A percentile compares a stretch with the other conserved stretches of the same genome.
Evolutionary conservation across 2,113 vertebrate genomes (phyloP).

Genomic region (Phrynosoma blainvillii): DNA sequence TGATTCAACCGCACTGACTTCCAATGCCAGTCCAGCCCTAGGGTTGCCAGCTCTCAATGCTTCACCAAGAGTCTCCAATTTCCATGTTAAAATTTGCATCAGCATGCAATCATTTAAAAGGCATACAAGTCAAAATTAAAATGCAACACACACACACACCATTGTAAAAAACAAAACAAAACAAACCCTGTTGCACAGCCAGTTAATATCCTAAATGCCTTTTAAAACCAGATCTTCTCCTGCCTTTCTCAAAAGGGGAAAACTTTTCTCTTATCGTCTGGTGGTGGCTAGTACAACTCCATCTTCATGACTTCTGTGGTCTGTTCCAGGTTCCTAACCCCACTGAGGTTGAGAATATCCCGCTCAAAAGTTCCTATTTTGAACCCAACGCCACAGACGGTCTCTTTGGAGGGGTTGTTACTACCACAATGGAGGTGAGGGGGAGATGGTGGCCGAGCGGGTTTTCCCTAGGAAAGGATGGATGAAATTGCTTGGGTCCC

Average conservation of each 20-base stretch:
- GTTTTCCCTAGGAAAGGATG: no score
- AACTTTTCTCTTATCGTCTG: not conserved
- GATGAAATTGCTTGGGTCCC: no score
- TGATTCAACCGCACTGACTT: no score
- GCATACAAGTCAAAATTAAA: not conserved
- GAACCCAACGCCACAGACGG: constrained; percentile 26
- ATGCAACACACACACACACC: not conserved
- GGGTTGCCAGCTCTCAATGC: no score
- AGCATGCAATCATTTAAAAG: not conserved
- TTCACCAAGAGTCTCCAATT: no score
- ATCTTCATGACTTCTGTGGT: constrained; percentile 30
- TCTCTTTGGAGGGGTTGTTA: constrained; percentile 48
- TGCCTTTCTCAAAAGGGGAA: not conserved
- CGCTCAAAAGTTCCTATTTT: constrained; percentile 68
- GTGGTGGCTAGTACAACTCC: no score
- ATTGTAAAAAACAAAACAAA: no score
- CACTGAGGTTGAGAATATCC: constrained; percentile 60
- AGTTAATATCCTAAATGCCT: no score
- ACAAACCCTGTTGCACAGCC: no score
- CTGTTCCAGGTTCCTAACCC: constrained; percentile 53
- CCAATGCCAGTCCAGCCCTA: no score
- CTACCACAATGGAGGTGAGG: not conserved
- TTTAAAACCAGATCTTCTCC: no score
- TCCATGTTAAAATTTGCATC: no score
- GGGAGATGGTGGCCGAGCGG: not conserved